Evolutionary conservation across 2,113 vertebrate genomes (phyloP).

Genomic region (rat (Rattus norvegicus)): GRCr8 NC_086028.1:93541501-93542000

Average conservation of each 20-base stretch:
- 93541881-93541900: background rate
- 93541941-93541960: background rate
- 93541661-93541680: background rate
- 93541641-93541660: background rate
- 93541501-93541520: background rate
- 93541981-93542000: background rate
- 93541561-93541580: background rate
- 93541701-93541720: background rate
- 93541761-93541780: background rate
- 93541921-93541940: background rate
- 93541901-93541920: background rate
- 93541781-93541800: background rate
- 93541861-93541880: background rate
- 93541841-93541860: background rate
- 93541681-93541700: background rate
- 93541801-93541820: background rate
- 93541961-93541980: background rate
- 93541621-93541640: background rate
- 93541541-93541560: background rate
- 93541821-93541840: background rate
- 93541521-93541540: background rate
- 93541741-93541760: too few species aligned
- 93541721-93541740: background rate
- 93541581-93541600: background rate
- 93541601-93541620: background rate